A percentile compares a stretch with the other conserved stretches of the same genome.
Evolutionary conservation across 1,140 invertebrate species (phyloP).

Genomic region (Gerris buenoi): DNA sequence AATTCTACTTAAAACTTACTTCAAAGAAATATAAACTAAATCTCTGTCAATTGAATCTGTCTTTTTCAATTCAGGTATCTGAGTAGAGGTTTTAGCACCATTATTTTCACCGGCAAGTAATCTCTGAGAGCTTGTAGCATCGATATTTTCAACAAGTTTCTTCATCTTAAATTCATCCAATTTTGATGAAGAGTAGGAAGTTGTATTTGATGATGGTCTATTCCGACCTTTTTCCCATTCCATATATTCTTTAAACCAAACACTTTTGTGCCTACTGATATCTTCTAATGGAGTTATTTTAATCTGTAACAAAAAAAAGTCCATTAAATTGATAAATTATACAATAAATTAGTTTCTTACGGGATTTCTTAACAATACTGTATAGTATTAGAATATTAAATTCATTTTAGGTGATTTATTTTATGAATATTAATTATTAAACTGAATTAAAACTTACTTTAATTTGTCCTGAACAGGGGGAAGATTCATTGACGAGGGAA

Average conservation of each 20-base stretch:
- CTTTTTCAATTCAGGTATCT: not conserved
- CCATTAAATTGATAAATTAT: too few species aligned
- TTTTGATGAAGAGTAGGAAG: not conserved
- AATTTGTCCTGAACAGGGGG: not conserved
- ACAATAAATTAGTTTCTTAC: too few species aligned
- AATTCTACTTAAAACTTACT: not conserved
- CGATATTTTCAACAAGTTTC: too few species aligned
- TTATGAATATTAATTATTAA: not conserved
- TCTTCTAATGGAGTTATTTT: conserved; percentile 9
- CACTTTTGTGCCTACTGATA: conserved; percentile 1
- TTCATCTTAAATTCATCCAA: too few species aligned
- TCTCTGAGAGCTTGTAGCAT: too few species aligned
- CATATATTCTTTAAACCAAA: conserved; percentile 10
- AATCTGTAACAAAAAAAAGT: too few species aligned
- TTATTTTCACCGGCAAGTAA: too few species aligned
- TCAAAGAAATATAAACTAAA: not conserved
- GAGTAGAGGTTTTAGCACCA: too few species aligned
- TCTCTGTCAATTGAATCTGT: not conserved
- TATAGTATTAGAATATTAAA: too few species aligned
- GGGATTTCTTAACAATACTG: too few species aligned
- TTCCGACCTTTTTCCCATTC: conserved; percentile 1
- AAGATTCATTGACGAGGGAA: not conserved
- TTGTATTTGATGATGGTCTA: not conserved
- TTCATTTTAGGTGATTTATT: too few species aligned
- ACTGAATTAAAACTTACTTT: not conserved